Conservation (phyloP, 2,113 vertebrate species). For the Heteronetta atricapilla region DNA sequence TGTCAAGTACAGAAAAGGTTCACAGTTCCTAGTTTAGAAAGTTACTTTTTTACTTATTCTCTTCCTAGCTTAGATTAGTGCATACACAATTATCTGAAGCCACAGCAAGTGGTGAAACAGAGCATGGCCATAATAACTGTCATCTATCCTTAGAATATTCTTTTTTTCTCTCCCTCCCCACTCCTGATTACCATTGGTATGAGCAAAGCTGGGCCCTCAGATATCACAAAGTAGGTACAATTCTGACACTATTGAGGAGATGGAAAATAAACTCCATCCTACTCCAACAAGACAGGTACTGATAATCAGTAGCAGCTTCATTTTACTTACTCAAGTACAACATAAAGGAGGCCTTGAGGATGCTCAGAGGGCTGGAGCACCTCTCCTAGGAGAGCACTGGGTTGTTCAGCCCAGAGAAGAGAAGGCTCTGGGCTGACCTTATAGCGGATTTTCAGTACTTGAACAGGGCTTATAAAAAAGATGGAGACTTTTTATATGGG, state of each 20-base stretch:
- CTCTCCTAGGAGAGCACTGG: no score
- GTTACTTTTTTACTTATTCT: neutral
- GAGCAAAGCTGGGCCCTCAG: neutral
- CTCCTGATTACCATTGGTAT: neutral
- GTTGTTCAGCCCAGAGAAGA: no score
- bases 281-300: neutral
- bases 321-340: neutral
- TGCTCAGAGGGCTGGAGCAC: no score
- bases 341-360: no score
- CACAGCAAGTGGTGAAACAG: neutral
- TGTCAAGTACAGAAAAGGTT: neutral
- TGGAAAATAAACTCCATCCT: neutral
- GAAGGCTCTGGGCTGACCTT: no score
- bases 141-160: rapidly evolving
- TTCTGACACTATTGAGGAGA: rapidly evolving
- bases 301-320: neutral
- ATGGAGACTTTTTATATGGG: no score
- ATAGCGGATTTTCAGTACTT: no score
- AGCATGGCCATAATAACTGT: neutral
- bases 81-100: neutral
- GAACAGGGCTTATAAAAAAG: no score
- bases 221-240: rapidly evolving
- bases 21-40: neutral
- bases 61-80: neutral
- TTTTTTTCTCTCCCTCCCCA: rapidly evolving